Conservation (phyloP, 2,797 vertebrate genomes). For the Botia kubotai region DNA sequence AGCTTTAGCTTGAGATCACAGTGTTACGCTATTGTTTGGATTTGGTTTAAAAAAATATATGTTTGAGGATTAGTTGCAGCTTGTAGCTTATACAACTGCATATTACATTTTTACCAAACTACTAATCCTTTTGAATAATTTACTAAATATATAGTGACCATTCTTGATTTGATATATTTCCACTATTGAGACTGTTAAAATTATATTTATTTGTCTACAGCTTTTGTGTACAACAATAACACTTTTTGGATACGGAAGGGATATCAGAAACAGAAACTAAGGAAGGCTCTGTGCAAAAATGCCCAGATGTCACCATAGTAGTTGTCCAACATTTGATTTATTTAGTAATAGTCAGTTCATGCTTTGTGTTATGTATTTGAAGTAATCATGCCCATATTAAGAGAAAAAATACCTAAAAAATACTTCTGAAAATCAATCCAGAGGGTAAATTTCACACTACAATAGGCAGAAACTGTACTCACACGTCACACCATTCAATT, state of each 20-base stretch:
- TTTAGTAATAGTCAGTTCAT: neutral
- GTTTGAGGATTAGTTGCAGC: neutral
- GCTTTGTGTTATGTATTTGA: neutral
- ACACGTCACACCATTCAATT: neutral
- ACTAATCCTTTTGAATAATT: neutral
- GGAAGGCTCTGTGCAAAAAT: neutral
- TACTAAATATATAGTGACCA: neutral
- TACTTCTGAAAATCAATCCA: too few relatives aligned
- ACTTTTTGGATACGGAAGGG: neutral
- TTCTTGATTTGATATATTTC: neutral
- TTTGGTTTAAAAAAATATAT: neutral
- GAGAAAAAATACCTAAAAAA: too few relatives aligned
- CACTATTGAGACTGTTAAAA: neutral
- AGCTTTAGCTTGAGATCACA: conserved; percentile 6
- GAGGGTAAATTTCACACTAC: neutral
- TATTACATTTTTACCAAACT: neutral
- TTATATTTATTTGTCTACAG: neutral
- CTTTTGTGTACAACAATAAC: neutral
- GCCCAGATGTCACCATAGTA: neutral
- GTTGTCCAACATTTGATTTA: neutral
- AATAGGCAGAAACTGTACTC: neutral
- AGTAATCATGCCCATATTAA: neutral
- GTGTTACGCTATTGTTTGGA: conserved; percentile 1
- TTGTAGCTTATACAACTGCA: neutral
- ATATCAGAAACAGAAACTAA: neutral